Evolutionary conservation across 2,888 invertebrate species (phyloP), one percentile per base, ranked within the genome.

Genomic region (Drosophila emarginata): DNA sequence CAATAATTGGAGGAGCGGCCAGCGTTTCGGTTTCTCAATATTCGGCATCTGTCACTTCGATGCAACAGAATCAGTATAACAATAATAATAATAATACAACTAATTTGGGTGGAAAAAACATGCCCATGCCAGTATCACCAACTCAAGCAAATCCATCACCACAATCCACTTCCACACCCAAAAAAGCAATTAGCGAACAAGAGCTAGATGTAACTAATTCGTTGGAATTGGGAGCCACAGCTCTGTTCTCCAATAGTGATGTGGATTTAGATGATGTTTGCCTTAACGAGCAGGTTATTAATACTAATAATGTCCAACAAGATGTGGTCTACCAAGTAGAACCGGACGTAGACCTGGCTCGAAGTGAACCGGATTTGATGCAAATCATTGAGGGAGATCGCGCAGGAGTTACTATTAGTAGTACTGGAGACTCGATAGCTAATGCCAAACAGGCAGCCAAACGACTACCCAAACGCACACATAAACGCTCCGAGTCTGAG

Each of bases 241-340:
- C 96, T 1, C 94, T 97, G 70, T 96, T 97, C 91, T 96, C 96
- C 1, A 97, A 97, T 89, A 97, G 97, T 88, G 96, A 96, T 11
- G 96, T 96, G 2, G 96, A 96, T 88, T 92, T 96, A 58, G 96
- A 96, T 81, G 96, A 96, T 83, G 95, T 96, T 5, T 95, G 95
- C 78, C 93, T 97, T 11, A 97, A 96, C 89, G 97, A 97, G 83
- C 95, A 95, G 81, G 91, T 95, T 6, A 66, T 63, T 9, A 78
- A 70, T 45, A 45, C 95, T 6, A 66, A 63, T 9, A 78, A 68
- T 45, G 21, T 45, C 21, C 45, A 45, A 21, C 45, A 45, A 21
- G 45, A 45, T 21, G 45, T 45, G 45, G 45, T 12, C 12, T 45
- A 45, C 21, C 45, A 18, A 56, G 6, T 92, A 0, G 67, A 61